Percentiles rank a stretch among this genome's conserved stretches.
phyloP scores from a whole-genome alignment of 2,797 vertebrate species.

The Cheirogaleus major region DNA sequence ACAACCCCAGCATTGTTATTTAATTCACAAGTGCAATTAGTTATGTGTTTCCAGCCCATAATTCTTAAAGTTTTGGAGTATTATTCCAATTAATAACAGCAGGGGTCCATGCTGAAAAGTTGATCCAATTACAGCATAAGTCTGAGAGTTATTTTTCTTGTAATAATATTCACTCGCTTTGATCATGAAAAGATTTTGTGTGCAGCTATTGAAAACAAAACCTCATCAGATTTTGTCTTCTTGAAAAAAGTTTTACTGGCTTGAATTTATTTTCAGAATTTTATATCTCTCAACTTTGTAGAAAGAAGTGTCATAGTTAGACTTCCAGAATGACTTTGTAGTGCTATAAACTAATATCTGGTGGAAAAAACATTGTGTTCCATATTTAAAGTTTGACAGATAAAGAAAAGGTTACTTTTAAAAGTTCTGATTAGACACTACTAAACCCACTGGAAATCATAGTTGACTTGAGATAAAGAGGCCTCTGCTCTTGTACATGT shows the following conservation, averaged over 20 bases:
- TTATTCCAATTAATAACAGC: background rate
- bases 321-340: background rate
- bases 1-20: background rate
- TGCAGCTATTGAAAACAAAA: background rate
- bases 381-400: background rate
- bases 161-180: background rate
- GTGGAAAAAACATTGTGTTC: background rate
- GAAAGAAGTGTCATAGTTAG: background rate
- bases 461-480: background rate
- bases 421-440: background rate
- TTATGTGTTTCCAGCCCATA: background rate
- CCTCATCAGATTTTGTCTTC: background rate
- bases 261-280: conserved; percentile 31
- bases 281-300: background rate
- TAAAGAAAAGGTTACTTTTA: background rate
- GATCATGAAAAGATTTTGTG: background rate
- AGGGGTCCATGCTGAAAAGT: background rate
- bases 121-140: background rate
- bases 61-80: conserved; percentile 8
- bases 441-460: background rate
- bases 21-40: conserved; percentile 50
- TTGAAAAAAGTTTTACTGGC: background rate
- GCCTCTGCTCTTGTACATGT: background rate
- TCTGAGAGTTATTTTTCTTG: conserved; percentile 11
- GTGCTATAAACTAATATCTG: background rate